Conservation (phyloP, 2,888 invertebrate species). For the Phragmatobia fuliginosa region DNA sequence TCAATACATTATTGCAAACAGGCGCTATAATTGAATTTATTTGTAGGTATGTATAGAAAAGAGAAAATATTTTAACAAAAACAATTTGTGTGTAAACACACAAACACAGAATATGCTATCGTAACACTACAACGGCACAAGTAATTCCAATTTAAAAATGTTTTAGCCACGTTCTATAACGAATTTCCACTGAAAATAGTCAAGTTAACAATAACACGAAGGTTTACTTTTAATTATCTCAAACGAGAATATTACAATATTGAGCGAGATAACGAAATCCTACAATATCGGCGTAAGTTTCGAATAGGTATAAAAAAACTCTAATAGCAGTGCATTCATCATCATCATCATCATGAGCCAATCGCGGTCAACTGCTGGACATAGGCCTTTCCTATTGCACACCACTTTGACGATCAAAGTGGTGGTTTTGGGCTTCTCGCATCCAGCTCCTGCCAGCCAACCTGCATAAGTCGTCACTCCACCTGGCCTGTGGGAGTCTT, state of each 20-base stretch:
- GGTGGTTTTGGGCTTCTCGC: too few relatives aligned
- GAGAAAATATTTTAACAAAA: not conserved
- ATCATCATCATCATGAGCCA: too few relatives aligned
- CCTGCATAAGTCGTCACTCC: too few relatives aligned
- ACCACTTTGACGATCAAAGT: too few relatives aligned
- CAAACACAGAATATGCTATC: not conserved
- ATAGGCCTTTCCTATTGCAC: too few relatives aligned
- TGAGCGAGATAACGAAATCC: slow-evolving; percentile 54
- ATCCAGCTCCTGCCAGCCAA: too few relatives aligned
- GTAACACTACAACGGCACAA: not conserved
- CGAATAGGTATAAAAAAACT: slow-evolving; percentile 66
- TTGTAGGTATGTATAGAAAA: too few relatives aligned
- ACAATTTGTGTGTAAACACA: too few relatives aligned
- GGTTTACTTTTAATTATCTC: slow-evolving; percentile 40
- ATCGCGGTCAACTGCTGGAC: too few relatives aligned
- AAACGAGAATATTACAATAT: slow-evolving; percentile 48
- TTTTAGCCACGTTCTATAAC: not conserved
- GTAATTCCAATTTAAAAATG: not conserved
- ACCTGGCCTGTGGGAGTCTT: too few relatives aligned
- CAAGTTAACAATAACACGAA: not conserved
- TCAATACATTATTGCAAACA: too few relatives aligned
- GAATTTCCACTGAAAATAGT: not conserved
- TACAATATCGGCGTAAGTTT: slow-evolving; percentile 63
- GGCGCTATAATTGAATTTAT: too few relatives aligned
- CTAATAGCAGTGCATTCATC: slow-evolving; percentile 62